Evolutionary conservation across 2,113 vertebrate species (phyloP).

Genomic region (Progne subis): DNA sequence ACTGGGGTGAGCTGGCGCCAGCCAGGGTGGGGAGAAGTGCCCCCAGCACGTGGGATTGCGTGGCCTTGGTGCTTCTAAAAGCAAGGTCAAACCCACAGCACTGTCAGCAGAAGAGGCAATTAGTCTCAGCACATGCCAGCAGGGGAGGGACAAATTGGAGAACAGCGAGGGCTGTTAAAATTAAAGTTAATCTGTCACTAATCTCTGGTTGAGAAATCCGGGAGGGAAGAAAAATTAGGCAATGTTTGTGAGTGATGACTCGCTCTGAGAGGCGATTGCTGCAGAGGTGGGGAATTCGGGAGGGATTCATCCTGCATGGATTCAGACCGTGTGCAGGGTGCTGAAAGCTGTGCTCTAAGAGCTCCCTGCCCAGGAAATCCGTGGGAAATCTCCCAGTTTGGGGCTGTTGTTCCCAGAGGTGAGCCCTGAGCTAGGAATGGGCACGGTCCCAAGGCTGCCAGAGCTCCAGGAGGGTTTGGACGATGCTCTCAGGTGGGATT

Average conservation of each 20-base stretch:
- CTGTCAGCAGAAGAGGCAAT: slow-evolving; percentile 36
- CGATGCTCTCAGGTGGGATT: accelerated
- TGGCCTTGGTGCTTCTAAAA: not conserved
- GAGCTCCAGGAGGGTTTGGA: not conserved
- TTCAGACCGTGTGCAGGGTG: not conserved
- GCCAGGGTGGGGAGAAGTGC: not conserved
- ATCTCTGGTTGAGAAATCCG: slow-evolving; percentile 16
- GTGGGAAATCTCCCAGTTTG: not conserved
- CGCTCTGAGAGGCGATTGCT: not conserved
- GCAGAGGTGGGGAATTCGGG: not conserved
- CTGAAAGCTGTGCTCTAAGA: not conserved
- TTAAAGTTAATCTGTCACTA: slow-evolving; percentile 64
- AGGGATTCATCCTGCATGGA: not conserved
- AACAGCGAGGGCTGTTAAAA: slow-evolving; percentile 56
- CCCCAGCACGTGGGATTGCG: not conserved
- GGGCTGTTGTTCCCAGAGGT: not conserved
- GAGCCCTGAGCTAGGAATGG: not conserved
- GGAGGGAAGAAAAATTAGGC: not conserved
- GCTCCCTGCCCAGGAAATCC: not conserved
- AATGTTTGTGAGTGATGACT: not conserved
- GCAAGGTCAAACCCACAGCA: slow-evolving; percentile 39
- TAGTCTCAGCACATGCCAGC: slow-evolving; percentile 45
- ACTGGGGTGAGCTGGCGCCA: not conserved
- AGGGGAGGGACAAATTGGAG: slow-evolving; percentile 51
- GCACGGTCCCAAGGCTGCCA: not conserved